Evolutionary conservation across 2,888 invertebrate genomes (phyloP), one percentile per base, ranked within the genome.

Genomic region (Catocala sponsa): DNA sequence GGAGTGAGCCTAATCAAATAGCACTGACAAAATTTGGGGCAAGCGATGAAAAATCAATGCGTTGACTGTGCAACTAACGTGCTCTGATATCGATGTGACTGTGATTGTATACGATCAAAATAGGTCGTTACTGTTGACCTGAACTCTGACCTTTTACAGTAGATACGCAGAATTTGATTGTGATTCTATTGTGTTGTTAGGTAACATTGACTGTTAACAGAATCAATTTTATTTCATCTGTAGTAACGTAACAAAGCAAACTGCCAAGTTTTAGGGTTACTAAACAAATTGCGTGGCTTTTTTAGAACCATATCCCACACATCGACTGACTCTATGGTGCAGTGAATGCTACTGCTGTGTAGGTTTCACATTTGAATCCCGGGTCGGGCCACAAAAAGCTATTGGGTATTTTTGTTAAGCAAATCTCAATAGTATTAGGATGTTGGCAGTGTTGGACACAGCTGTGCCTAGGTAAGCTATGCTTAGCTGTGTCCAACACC

Each of bases 1-100:
- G 33, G 15, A 67, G 56, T 59, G 57, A 56, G 50, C 69, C 62
- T 73, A 69, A 76, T 76, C 63, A 76, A 73, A 76, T 49, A 60
- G 54, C 58, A 50, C 43, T 43, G 13, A 50, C 43, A 65, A 65
- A 72, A 76, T 76, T 62, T 76, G 15, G 74, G 70, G 61, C 74
- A 70, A 52, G 35, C 60, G 59, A 60, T 66, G 66, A 63, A 76
- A 65, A 69, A 76, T 63, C 70, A 66, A 74, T 74, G 69, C 54
- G 43, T 32, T 25, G 58, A 50, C 49, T 59, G 54, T 55, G 44
- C 33, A 33, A 11, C 32, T 58, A 56, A 46, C 12, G 13, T 46
- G 15, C 49, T 48, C 58, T 38, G 47, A 41, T 55, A 53, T 48
- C 35, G 47, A 43, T 64, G 44, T 72, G 68, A 64, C 67, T 64